Evolutionary conservation across 2,888 invertebrate genomes (phyloP).

Genomic region (Lumbricus terrestris): DNA sequence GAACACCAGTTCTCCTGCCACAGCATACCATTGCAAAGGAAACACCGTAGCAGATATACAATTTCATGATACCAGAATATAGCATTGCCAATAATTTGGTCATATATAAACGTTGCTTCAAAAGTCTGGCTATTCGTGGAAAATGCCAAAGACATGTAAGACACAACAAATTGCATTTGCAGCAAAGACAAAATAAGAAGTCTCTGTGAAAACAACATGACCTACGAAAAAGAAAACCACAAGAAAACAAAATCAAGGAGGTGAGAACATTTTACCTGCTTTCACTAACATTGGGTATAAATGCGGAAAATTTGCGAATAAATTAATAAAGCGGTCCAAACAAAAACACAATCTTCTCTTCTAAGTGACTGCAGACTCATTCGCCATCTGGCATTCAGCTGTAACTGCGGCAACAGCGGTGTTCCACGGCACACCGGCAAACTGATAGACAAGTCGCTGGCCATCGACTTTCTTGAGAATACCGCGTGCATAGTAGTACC

Average conservation of each 20-base stretch:
- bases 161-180: neutral
- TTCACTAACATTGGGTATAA: neutral
- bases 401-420: neutral
- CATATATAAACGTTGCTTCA: neutral
- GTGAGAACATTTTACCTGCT: neutral
- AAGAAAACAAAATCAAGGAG: neutral
- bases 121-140: neutral
- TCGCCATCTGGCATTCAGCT: neutral
- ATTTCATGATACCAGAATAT: conserved; percentile 3
- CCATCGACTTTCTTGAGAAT: conserved; percentile 99
- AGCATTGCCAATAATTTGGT: neutral
- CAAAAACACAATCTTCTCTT: neutral
- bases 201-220: neutral
- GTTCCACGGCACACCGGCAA: conserved; percentile 77
- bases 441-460: conserved; percentile 96
- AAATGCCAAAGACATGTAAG: neutral
- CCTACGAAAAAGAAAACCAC: neutral
- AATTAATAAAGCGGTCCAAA: neutral
- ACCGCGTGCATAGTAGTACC: conserved; percentile 96
- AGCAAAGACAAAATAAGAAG: neutral
- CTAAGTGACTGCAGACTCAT: neutral
- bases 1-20: neutral
- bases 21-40: neutral
- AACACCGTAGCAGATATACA: neutral
- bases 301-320: neutral